Percentiles rank a stretch among this genome's conserved stretches.
Conservation (phyloP, 2,888 invertebrate species). For the Ganaspis brasiliensis region DNA sequence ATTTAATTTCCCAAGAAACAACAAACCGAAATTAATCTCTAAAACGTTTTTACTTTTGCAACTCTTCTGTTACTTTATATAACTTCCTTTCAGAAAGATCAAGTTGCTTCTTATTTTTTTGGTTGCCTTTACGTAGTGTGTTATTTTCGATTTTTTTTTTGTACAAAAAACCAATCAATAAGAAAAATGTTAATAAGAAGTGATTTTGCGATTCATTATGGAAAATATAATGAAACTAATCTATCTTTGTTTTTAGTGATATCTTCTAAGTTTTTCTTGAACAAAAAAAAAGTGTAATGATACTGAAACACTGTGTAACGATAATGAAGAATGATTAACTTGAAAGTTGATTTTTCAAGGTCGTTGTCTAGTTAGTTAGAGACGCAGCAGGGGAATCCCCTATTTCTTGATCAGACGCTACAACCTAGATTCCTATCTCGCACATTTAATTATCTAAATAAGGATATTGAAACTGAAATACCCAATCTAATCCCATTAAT, state of each 20-base stretch:
- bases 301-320: too few species aligned
- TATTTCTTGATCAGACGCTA: not conserved
- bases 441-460: not conserved
- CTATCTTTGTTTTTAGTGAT: too few species aligned
- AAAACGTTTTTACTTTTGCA: not conserved
- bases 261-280: too few species aligned
- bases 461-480: not conserved
- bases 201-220: too few species aligned
- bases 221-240: too few species aligned
- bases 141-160: too few species aligned
- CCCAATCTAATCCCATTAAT: not conserved
- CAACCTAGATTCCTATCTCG: not conserved
- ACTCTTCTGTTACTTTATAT: not conserved
- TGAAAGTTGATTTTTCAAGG: constrained; percentile 32
- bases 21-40: not conserved
- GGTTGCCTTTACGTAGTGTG: too few species aligned
- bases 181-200: too few species aligned
- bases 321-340: not conserved
- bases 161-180: too few species aligned
- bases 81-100: not conserved
- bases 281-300: too few species aligned
- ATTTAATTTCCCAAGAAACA: constrained; percentile 15
- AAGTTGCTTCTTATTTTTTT: too few species aligned
- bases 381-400: constrained; percentile 8
- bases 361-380: constrained; percentile 1